phyloP scores from a whole-genome alignment of 2,113 vertebrate genomes.

The Eidolon helvum region DNA sequence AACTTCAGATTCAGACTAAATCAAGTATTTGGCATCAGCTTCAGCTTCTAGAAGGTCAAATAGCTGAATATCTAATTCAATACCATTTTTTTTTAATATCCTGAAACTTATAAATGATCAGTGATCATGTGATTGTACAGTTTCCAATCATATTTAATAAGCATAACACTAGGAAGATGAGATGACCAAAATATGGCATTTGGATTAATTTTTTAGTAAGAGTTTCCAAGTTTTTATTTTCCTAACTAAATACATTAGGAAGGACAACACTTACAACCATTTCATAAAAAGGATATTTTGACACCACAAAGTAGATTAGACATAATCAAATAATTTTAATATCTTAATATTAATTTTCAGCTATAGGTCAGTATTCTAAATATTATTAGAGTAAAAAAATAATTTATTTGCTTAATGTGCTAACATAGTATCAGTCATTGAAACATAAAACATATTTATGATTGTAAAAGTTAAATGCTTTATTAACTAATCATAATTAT shows the following conservation, averaged over 20 bases:
- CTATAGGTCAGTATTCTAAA: background rate
- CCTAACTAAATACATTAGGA: background rate
- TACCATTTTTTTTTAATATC: background rate
- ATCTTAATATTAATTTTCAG: background rate
- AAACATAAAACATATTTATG: background rate
- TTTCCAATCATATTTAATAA: background rate
- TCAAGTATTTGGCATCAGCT: background rate
- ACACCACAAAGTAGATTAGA: background rate
- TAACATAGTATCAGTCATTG: background rate
- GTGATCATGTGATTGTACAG: background rate
- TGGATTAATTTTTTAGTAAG: background rate
- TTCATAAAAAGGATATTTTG: background rate
- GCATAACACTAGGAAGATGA: background rate
- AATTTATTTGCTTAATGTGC: background rate
- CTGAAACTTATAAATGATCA: background rate
- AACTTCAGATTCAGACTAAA: background rate
- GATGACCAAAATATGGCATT: background rate
- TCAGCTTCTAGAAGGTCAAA: background rate
- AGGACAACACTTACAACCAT: background rate
- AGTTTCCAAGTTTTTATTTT: background rate
- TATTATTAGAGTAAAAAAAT: background rate
- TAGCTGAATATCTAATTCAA: background rate
- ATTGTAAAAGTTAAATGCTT: background rate
- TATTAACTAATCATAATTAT: constrained; percentile 2
- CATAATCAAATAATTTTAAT: background rate